These are phyloP conservation scores for Iselma pallidipennis DNA, from an alignment of 2,888 invertebrate species.

Conservation along the genomic window DNA sequence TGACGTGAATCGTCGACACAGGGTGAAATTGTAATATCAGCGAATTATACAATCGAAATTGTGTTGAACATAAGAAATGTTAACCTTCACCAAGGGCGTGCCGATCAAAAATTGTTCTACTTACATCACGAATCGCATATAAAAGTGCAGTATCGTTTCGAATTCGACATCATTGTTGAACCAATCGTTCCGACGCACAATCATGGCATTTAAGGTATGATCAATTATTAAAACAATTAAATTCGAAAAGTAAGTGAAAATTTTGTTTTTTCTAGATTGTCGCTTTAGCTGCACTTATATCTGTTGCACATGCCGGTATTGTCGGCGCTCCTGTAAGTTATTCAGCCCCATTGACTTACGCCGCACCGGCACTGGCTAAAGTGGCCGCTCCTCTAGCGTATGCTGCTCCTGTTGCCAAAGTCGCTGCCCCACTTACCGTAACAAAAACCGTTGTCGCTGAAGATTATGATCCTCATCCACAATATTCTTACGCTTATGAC, in stretches of 20 bases:
- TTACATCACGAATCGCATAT: slow-evolving; percentile 18
- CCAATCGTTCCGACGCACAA: not conserved
- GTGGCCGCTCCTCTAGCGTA: slow-evolving; percentile 27
- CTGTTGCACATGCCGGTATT: not conserved
- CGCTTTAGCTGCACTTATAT: not conserved
- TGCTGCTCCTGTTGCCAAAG: slow-evolving; percentile 21
- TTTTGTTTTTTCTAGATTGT: not conserved
- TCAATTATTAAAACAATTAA: not conserved
- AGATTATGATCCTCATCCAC: slow-evolving; percentile 51
- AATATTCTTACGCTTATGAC: slow-evolving; percentile 62
- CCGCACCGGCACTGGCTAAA: slow-evolving; percentile 13
- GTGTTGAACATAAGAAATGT: slow-evolving; percentile 13
- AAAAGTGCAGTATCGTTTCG: slow-evolving; percentile 15
- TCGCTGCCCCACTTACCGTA: slow-evolving; percentile 45
- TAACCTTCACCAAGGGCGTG: slow-evolving; percentile 24
- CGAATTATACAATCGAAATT: not conserved
- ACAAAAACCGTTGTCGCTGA: slow-evolving; percentile 34
- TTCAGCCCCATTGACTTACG: slow-evolving; percentile 2
- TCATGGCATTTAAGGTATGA: not conserved
- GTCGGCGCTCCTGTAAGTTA: not conserved
- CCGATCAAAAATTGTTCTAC: slow-evolving; percentile 24
- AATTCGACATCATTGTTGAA: slow-evolving; percentile 16
- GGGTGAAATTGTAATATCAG: not conserved
- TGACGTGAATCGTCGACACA: not conserved
- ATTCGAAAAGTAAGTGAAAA: too few species aligned